Percentiles rank a stretch among this genome's conserved stretches.
Evolutionary conservation across 1,140 invertebrate genomes (phyloP).

Genomic region (Heliothis virescens): DNA sequence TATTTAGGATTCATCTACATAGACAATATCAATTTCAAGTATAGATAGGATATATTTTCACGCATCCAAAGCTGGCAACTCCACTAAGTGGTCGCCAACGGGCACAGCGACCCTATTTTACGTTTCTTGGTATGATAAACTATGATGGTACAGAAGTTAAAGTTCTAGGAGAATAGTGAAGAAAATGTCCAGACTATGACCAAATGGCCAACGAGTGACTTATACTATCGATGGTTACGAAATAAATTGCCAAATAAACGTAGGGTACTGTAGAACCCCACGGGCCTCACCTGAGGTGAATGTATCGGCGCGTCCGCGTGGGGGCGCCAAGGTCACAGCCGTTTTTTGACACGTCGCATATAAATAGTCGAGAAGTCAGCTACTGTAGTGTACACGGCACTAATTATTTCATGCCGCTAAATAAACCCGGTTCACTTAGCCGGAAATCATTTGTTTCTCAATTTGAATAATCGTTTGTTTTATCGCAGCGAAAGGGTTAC

Average conservation of each 20-base stretch:
- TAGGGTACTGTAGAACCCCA: slow-evolving; percentile 71
- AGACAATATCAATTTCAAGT: too few species aligned
- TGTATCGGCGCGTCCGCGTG: slow-evolving; percentile 78
- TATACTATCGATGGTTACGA: slow-evolving; percentile 42
- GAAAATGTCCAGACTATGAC: not conserved
- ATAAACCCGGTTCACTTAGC: slow-evolving; percentile 62
- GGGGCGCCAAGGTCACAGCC: slow-evolving; percentile 82
- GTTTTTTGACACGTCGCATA: slow-evolving; percentile 84
- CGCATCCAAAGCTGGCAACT: too few species aligned
- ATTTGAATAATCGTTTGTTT: slow-evolving; percentile 70
- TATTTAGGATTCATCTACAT: too few species aligned
- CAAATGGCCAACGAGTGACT: not conserved
- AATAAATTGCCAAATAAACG: slow-evolving; percentile 50
- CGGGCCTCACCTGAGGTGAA: slow-evolving; percentile 83
- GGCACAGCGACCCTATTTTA: too few species aligned
- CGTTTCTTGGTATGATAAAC: not conserved
- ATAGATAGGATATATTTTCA: too few species aligned
- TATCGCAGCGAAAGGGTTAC: slow-evolving; percentile 68
- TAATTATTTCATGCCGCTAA: slow-evolving; percentile 60
- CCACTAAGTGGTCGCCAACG: too few species aligned
- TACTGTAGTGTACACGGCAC: slow-evolving; percentile 60
- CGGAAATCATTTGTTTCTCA: slow-evolving; percentile 80
- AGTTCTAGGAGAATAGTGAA: not conserved
- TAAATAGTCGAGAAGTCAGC: slow-evolving; percentile 74
- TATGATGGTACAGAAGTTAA: not conserved